These are phyloP conservation scores for Drosophila paranaensis DNA, from an alignment of 2,888 invertebrate genomes.

Conservation along the genomic window DNA sequence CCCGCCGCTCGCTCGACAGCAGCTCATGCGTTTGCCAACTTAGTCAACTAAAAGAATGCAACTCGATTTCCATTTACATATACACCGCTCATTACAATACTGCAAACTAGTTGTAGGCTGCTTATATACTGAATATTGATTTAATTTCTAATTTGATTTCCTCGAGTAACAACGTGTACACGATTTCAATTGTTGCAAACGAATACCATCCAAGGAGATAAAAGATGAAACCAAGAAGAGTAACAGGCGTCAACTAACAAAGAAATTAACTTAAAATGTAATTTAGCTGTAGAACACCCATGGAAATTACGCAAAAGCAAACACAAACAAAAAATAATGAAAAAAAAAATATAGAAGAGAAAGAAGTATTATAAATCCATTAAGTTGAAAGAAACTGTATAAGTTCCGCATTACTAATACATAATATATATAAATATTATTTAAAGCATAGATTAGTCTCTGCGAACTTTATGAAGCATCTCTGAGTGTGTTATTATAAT, in stretches of 20 bases:
- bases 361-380: slow-evolving; percentile 63
- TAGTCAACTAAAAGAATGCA: slow-evolving; percentile 52
- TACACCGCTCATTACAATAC: slow-evolving; percentile 52
- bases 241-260: slow-evolving; percentile 57
- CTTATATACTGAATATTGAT: slow-evolving; percentile 37
- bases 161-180: slow-evolving; percentile 46
- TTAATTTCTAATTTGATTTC: slow-evolving; percentile 28
- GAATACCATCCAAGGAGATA: slow-evolving; percentile 64
- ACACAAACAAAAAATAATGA: slow-evolving; percentile 20
- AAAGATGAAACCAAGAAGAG: slow-evolving; percentile 17
- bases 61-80: slow-evolving; percentile 54
- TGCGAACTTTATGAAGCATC: slow-evolving; percentile 30
- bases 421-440: slow-evolving; percentile 31
- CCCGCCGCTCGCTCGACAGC: slow-evolving; percentile 56
- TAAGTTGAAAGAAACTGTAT: slow-evolving; percentile 35
- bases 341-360: slow-evolving; percentile 8
- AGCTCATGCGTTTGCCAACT: slow-evolving; percentile 74
- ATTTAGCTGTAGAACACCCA: slow-evolving; percentile 67
- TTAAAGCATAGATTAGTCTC: slow-evolving; percentile 36
- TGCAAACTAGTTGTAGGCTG: slow-evolving; percentile 59
- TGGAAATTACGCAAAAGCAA: slow-evolving; percentile 26
- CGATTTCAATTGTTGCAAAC: slow-evolving; percentile 76
- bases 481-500: slow-evolving; percentile 73
- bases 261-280: slow-evolving; percentile 69
- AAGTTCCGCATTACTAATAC: slow-evolving; percentile 38